Base-by-base conservation (phyloP, 2,888 invertebrate genomes). In the Chydorus sphaericus region DNA sequence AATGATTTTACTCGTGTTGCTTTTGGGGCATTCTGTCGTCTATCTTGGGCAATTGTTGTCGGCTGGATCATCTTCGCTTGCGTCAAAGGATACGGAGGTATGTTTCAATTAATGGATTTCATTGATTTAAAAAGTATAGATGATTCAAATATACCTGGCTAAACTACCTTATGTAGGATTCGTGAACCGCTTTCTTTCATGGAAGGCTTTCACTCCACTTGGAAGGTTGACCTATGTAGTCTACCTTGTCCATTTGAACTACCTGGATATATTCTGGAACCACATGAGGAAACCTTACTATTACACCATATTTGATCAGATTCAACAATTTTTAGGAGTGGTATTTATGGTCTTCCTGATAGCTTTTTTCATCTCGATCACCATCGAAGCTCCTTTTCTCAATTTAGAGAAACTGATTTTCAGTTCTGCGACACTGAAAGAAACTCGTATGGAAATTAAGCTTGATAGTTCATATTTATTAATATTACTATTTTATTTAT, bases 211-310 rank as follows among this genome's bases (percentile, higher is more conserved):
- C 63, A 78, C 89, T 64, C 94, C 96, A 0, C 75, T 97, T 53
- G 90, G 91, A 65, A 77, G 93, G 55, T 78, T 96, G 60, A 91
- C 94, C 2, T 97, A 92, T 73, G 89, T 91, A 70, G 88, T 93
- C 31, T 97, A 96, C 73, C 79, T 97, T 60, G 36, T 49, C 30
- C 49, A 55, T 11, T 23, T 36, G 8, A 55, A 49, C 23, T 23
- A 23, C n/a, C 18, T 49, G 14, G 16, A 26, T 4, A 8, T 31
- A 14, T 55, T n/a, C 29, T 18, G 26, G 23, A 36, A 31, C 7
- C 18, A 49, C 10, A 29, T 14, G 23, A 30, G 55, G 2, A 49
- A 31, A n/a, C 55, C 36, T 14, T 33, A 49, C n/a, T 49, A 55
- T 18, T 18, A 33, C n/a, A 49, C 49, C 14, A 5, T 36, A 4